A percentile compares a stretch with the other conserved stretches of the same genome.
Conservation (phyloP, 2,113 vertebrate genomes). For the Pavo muticus region DNA sequence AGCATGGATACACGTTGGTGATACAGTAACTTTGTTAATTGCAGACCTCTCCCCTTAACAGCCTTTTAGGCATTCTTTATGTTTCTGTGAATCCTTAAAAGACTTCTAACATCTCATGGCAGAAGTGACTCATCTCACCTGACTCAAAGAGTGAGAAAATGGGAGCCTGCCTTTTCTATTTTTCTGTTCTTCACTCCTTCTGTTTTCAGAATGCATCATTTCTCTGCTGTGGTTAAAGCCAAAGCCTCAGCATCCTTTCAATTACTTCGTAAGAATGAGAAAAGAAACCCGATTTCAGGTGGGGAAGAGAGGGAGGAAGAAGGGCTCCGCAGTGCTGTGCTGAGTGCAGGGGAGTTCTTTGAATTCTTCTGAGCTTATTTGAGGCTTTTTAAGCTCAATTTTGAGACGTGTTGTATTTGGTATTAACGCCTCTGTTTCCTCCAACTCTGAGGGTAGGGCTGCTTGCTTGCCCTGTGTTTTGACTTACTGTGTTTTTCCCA, state of each 20-base stretch:
- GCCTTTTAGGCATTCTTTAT: background rate
- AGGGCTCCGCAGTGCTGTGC: background rate
- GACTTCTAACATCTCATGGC: background rate
- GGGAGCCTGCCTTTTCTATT: background rate
- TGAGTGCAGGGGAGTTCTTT: background rate
- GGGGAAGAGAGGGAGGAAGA: background rate
- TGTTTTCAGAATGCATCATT: slow-evolving; percentile 12
- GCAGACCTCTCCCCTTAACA: slow-evolving; percentile 4
- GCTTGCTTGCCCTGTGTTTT: background rate
- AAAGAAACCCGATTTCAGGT: background rate
- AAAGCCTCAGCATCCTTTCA: slow-evolving; percentile 17
- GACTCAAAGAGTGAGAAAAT: background rate
- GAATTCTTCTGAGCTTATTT: background rate
- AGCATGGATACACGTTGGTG: background rate
- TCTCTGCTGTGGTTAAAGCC: background rate
- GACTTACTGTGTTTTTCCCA: background rate
- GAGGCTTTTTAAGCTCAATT: background rate
- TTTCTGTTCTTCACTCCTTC: background rate
- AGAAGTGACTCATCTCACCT: slow-evolving; percentile 41
- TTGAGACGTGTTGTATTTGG: background rate
- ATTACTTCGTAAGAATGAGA: background rate
- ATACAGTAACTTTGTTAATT: background rate
- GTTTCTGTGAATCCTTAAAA: slow-evolving; percentile 13
- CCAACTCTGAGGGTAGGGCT: background rate
- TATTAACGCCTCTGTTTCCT: background rate